These are phyloP conservation scores for Ectemnius cavifrons DNA, from an alignment of 2,888 invertebrate genomes.

Conservation along the genomic window DNA sequence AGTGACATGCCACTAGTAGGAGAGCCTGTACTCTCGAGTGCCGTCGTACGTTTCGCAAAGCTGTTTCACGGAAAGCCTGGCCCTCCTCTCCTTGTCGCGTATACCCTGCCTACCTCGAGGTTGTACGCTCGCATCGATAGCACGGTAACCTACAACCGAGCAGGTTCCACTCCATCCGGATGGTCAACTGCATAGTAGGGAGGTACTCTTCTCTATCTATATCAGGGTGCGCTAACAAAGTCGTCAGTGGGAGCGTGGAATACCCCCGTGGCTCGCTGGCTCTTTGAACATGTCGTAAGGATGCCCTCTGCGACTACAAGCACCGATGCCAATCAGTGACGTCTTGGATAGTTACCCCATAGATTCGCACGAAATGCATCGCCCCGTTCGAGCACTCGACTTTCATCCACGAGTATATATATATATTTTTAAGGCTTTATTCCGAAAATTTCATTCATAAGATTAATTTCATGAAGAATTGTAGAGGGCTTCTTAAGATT, in stretches of 20 bases:
- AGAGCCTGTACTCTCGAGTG: slow-evolving; percentile 43
- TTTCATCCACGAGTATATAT: neutral
- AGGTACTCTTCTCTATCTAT: slow-evolving; percentile 37
- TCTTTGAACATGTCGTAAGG: slow-evolving; percentile 24
- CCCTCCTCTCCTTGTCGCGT: slow-evolving; percentile 28
- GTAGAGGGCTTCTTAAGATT: too few relatives aligned
- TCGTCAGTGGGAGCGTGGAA: slow-evolving; percentile 57
- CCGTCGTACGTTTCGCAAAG: slow-evolving; percentile 53
- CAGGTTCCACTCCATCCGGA: slow-evolving; percentile 29
- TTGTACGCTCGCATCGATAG: slow-evolving; percentile 56
- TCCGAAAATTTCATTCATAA: neutral
- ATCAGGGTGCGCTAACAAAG: slow-evolving; percentile 66
- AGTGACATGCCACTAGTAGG: slow-evolving; percentile 34
- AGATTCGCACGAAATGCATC: slow-evolving; percentile 2
- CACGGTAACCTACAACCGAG: slow-evolving; percentile 52
- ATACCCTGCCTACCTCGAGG: slow-evolving; percentile 52
- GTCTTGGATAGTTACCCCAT: slow-evolving; percentile 39
- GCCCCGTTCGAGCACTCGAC: neutral
- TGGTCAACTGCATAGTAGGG: slow-evolving; percentile 33
- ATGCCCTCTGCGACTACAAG: slow-evolving; percentile 40
- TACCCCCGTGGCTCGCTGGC: slow-evolving; percentile 29
- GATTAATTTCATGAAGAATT: neutral
- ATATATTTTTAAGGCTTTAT: too few relatives aligned
- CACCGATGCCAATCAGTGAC: slow-evolving; percentile 51
- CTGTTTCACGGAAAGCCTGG: slow-evolving; percentile 51